Conservation (phyloP, 2,113 vertebrate species). For the Xerus inauris region DNA sequence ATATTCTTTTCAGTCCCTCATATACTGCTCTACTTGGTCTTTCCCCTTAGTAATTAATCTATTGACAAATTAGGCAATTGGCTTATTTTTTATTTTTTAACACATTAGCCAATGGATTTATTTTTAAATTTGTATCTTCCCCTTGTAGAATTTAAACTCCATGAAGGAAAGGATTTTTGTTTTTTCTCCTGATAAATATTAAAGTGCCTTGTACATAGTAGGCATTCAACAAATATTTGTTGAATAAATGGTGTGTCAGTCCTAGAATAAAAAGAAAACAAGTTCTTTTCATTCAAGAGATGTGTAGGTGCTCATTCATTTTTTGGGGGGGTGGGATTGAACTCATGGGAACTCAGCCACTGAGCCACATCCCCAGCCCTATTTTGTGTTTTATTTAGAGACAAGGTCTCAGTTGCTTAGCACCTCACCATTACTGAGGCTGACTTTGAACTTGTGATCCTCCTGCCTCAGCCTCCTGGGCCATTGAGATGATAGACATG, state of each 20-base stretch:
- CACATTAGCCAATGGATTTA: neutral
- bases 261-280: neutral
- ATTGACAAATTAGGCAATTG: neutral
- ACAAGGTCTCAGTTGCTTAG: too few species aligned
- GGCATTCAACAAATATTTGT: slow-evolving; percentile 32
- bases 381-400: too few species aligned
- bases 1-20: neutral
- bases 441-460: too few species aligned
- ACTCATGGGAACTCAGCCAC: too few species aligned
- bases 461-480: too few species aligned
- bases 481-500: neutral
- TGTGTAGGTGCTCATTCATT: neutral
- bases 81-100: neutral
- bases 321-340: neutral
- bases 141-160: neutral
- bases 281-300: neutral
- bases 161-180: slow-evolving; percentile 21
- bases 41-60: neutral
- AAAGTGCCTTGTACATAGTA: neutral
- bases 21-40: neutral
- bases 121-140: slow-evolving; percentile 20
- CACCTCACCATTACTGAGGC: too few species aligned
- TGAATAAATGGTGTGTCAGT: neutral
- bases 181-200: slow-evolving; percentile 12
- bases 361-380: too few species aligned